phyloP scores from a whole-genome alignment of 2,797 vertebrate genomes.

The Sylvia borin region DNA sequence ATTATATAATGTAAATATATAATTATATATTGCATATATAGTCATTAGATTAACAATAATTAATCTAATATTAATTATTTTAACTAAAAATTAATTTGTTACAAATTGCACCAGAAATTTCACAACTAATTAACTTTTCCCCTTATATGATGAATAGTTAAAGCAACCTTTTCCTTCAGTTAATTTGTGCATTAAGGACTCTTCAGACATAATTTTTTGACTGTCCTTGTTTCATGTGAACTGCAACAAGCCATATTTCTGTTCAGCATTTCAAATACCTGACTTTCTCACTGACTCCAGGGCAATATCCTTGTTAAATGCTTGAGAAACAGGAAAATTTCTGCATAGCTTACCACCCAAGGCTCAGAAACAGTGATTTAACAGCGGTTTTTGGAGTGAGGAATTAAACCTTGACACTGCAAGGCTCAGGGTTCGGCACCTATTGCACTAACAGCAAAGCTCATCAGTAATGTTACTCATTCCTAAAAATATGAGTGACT shows the following conservation, averaged over 20 bases:
- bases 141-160: not conserved
- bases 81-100: too few species aligned
- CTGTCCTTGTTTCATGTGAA: not conserved
- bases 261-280: not conserved
- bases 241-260: not conserved
- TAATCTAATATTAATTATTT: too few species aligned
- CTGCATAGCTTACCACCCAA: not conserved
- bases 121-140: not conserved
- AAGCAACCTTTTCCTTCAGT: not conserved
- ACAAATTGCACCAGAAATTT: not conserved
- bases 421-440: not conserved
- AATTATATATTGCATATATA: too few species aligned
- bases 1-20: too few species aligned
- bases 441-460: not conserved
- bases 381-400: not conserved
- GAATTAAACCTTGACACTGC: not conserved
- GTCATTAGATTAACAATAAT: too few species aligned
- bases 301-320: not conserved
- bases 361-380: not conserved
- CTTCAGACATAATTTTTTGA: not conserved
- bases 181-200: not conserved
- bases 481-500: not conserved
- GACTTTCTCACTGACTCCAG: not conserved
- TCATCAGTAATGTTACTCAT: rapidly evolving
- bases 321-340: not conserved